These are phyloP conservation scores for Drosophila dives DNA, from an alignment of 2,888 invertebrate genomes.

Conservation along the genomic window DNA sequence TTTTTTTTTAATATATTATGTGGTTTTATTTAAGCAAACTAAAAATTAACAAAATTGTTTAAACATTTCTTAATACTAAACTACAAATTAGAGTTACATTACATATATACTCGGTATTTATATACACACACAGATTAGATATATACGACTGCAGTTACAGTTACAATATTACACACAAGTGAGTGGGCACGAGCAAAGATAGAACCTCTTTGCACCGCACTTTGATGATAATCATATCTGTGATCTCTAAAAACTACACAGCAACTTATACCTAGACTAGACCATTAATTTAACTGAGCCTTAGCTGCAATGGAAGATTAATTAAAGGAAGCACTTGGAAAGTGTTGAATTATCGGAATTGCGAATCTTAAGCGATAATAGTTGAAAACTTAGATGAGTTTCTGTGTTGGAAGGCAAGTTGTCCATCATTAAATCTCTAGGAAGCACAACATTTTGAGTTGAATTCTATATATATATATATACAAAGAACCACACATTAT, in stretches of 20 bases:
- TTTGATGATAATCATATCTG: constrained; percentile 13
- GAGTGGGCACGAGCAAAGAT: background rate
- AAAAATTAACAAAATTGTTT: constrained; percentile 72
- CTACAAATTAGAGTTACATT: constrained; percentile 30
- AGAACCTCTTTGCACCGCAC: constrained; percentile 29
- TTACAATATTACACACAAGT: constrained; percentile 8
- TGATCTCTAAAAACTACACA: constrained; percentile 5
- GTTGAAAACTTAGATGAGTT: constrained; percentile 40
- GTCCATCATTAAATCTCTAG: constrained; percentile 57
- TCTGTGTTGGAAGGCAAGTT: constrained; percentile 57
- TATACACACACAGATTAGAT: constrained; percentile 39
- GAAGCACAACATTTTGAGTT: constrained; percentile 75
- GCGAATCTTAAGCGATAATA: constrained; percentile 52
- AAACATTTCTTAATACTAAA: constrained; percentile 60
- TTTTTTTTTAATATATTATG: constrained; percentile 37
- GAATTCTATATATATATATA: constrained; percentile 34
- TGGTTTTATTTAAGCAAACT: constrained; percentile 74
- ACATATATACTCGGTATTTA: constrained; percentile 27
- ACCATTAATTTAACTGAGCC: constrained; percentile 73
- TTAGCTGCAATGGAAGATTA: constrained; percentile 57
- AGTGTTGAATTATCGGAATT: constrained; percentile 65
- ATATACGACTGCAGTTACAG: constrained; percentile 26
- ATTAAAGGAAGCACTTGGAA: constrained; percentile 75
- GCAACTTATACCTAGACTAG: constrained; percentile 72
- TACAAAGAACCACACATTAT: constrained; percentile 50